Conservation (phyloP, 2,113 vertebrate species). For the Phycodurus eques region DNA sequence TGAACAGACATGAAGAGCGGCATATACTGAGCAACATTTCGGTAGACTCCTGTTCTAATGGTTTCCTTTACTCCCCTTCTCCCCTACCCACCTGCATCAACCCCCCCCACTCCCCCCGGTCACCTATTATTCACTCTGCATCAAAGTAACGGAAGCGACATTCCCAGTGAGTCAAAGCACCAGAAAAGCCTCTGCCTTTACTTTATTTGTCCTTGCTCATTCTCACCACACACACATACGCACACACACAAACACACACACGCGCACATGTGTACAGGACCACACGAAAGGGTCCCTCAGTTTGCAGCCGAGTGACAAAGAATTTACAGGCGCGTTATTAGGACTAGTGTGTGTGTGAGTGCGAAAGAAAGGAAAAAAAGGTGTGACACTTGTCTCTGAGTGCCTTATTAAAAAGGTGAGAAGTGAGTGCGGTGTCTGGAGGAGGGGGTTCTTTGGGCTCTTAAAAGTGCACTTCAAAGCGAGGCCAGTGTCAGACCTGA, state of each 20-base stretch:
- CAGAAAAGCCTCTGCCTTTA: constrained; percentile 39
- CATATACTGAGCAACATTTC: constrained; percentile 41
- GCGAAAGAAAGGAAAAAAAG: constrained; percentile 29
- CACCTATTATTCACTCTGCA: constrained; percentile 68
- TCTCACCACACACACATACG: not conserved
- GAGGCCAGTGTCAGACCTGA: constrained; percentile 65
- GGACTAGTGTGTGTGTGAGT: constrained; percentile 26
- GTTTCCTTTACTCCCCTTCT: constrained; percentile 36
- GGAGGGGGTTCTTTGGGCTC: constrained; percentile 71
- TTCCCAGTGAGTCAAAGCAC: constrained; percentile 58
- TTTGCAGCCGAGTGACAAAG: constrained; percentile 68
- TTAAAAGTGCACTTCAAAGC: constrained; percentile 79
- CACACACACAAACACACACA: constrained; percentile 8
- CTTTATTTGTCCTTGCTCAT: constrained; percentile 25
- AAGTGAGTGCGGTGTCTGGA: constrained; percentile 79
- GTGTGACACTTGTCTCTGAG: constrained; percentile 67
- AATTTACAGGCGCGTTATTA: constrained; percentile 69
- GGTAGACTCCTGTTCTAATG: constrained; percentile 45
- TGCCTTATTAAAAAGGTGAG: constrained; percentile 80
- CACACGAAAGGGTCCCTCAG: constrained; percentile 46
- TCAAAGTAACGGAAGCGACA: constrained; percentile 67
- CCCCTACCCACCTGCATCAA: constrained; percentile 51
- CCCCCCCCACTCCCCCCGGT: constrained; percentile 32
- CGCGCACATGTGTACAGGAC: constrained; percentile 27
- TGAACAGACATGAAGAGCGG: constrained; percentile 5